Conservation (phyloP, 2,113 vertebrate species). For the Alosa alosa region DNA sequence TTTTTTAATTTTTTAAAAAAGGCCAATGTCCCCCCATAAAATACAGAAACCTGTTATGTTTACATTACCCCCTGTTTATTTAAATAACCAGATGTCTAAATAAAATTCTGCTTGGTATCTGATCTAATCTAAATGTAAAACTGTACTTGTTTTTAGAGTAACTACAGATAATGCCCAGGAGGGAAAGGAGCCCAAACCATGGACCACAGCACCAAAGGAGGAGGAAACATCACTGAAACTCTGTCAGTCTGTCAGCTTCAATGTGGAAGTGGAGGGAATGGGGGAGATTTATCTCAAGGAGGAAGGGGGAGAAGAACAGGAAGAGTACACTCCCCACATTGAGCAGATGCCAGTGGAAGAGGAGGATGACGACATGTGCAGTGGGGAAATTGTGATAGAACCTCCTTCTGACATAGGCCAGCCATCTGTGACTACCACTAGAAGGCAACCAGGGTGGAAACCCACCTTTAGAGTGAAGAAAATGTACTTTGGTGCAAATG, state of each 20-base stretch:
- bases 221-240: slow-evolving; percentile 15
- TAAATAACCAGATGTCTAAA: neutral
- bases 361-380: neutral
- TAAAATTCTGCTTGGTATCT: neutral
- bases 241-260: slow-evolving; percentile 16
- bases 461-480: slow-evolving; percentile 22
- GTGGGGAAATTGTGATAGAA: slow-evolving; percentile 20
- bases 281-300: slow-evolving; percentile 25
- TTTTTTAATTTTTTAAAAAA: too few species aligned
- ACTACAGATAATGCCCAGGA: neutral
- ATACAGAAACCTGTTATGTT: neutral
- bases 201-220: slow-evolving; percentile 19
- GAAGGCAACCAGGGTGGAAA: neutral
- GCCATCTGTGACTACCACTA: slow-evolving; percentile 17
- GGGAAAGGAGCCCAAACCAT: neutral
- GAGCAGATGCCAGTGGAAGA: neutral
- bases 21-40: neutral
- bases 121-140: neutral
- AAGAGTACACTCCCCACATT: neutral
- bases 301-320: neutral
- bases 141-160: neutral
- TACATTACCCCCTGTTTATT: neutral
- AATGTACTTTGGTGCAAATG: neutral
- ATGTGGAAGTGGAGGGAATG: slow-evolving; percentile 28
- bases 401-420: slow-evolving; percentile 20